phyloP scores from a whole-genome alignment of 2,113 vertebrate genomes.

The Chloropsis hardwickii region DNA sequence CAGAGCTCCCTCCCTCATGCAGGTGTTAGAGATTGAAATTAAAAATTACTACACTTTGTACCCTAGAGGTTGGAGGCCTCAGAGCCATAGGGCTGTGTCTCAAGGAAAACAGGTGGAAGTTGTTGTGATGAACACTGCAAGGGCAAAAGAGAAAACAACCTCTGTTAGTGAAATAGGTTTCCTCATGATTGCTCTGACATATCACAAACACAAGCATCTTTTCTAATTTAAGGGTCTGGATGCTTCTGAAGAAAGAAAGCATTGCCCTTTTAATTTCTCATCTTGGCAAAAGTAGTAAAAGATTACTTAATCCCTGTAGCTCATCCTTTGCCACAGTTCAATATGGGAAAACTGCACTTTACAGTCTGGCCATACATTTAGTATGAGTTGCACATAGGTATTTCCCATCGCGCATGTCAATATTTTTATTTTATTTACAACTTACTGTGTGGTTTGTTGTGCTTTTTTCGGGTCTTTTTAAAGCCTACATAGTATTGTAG shows the following conservation, averaged over 20 bases:
- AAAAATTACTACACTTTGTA: background rate
- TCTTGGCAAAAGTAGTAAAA: background rate
- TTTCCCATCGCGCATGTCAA: background rate
- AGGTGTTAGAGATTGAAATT: slow-evolving; percentile 16
- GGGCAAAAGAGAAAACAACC: background rate
- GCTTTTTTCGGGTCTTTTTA: background rate
- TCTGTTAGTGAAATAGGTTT: background rate
- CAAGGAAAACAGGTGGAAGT: slow-evolving; percentile 16
- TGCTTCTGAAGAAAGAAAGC: background rate
- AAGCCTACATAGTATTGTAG: background rate
- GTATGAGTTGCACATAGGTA: background rate
- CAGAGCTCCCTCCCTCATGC: background rate
- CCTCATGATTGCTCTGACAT: background rate
- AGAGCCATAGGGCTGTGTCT: background rate
- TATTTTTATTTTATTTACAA: background rate
- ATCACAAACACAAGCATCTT: background rate
- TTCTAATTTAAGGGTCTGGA: background rate
- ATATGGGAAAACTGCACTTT: background rate
- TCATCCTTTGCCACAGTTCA: background rate
- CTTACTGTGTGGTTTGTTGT: background rate
- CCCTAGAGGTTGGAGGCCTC: background rate
- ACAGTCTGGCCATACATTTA: background rate
- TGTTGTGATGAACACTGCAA: background rate
- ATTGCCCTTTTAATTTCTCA: background rate
- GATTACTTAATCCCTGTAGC: background rate